Evolutionary conservation across 2,113 vertebrate species (phyloP).

Genomic region (Argyrosomus japonicus): DNA sequence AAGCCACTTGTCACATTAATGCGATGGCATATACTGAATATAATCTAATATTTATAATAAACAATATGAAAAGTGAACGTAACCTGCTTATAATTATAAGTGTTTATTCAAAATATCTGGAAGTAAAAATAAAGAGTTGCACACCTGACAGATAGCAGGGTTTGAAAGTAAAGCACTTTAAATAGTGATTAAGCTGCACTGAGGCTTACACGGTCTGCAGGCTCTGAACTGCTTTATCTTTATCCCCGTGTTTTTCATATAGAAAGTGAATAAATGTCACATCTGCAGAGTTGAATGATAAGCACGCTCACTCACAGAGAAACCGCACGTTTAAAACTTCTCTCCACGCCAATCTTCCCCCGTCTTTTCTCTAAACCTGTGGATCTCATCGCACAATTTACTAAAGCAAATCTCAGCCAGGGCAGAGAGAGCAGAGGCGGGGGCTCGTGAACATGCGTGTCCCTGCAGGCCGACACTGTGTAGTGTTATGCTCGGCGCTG

Average conservation of each 20-base stretch:
- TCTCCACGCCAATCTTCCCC: neutral
- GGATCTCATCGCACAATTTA: conserved; percentile 61
- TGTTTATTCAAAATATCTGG: neutral
- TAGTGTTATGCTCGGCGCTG: conserved; percentile 89
- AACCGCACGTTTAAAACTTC: conserved; percentile 14
- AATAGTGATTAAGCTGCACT: neutral
- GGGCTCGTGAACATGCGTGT: conserved; percentile 83
- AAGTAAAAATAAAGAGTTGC: neutral
- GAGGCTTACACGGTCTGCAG: neutral
- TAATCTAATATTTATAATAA: neutral
- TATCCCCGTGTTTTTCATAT: neutral
- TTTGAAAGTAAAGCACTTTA: neutral
- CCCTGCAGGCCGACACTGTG: conserved; percentile 87
- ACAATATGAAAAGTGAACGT: neutral
- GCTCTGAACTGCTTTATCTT: neutral
- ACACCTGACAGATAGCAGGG: neutral
- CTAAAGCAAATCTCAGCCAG: conserved; percentile 67
- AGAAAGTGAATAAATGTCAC: neutral
- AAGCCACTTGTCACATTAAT: conserved; percentile 4
- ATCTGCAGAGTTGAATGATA: conserved; percentile 21
- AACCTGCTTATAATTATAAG: neutral
- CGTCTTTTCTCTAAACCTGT: conserved; percentile 39
- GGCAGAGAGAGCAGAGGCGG: conserved; percentile 18
- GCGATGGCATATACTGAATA: neutral
- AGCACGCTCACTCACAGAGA: conserved; percentile 1